These are phyloP conservation scores for Drosophila bocki DNA, from an alignment of 1,140 invertebrate species.

Conservation along the genomic window DNA sequence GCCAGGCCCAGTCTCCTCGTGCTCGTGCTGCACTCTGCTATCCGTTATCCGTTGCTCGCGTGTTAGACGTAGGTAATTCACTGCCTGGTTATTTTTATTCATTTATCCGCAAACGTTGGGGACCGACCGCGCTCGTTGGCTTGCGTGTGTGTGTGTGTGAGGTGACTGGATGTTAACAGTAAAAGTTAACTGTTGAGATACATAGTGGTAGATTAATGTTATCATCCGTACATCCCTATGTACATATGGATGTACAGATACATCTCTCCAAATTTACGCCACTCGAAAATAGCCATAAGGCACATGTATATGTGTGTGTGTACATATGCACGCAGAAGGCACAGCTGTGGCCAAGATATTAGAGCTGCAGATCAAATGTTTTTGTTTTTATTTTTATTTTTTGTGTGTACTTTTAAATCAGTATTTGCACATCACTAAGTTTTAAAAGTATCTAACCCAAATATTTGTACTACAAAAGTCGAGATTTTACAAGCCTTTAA, in stretches of 20 bases:
- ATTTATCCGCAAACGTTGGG: constrained; percentile 9
- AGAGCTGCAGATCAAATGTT: constrained; percentile 1
- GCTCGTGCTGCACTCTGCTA: constrained; percentile 78
- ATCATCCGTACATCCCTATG: constrained; percentile 6
- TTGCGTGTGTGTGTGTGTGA: background rate
- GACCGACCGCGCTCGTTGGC: background rate
- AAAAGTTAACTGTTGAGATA: background rate
- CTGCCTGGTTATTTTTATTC: constrained; percentile 42
- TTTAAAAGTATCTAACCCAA: background rate
- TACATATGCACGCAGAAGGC: constrained; percentile 18
- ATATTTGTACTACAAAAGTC: background rate
- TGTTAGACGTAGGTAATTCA: constrained; percentile 69
- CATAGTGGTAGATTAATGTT: constrained; percentile 3
- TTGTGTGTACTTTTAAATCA: background rate
- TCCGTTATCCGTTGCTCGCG: constrained; percentile 71
- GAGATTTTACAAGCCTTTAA: background rate
- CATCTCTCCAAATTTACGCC: constrained; percentile 52
- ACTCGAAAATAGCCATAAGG: constrained; percentile 59
- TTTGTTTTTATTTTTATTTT: background rate
- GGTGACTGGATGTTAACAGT: constrained; percentile 12
- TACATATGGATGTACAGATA: constrained; percentile 12
- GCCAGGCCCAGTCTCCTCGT: constrained; percentile 75
- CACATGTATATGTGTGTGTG: constrained; percentile 12
- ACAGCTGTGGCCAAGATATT: constrained; percentile 18
- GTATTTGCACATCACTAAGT: background rate